Conservation (phyloP, 2,797 vertebrate species). For the Characodon lateralis region DNA sequence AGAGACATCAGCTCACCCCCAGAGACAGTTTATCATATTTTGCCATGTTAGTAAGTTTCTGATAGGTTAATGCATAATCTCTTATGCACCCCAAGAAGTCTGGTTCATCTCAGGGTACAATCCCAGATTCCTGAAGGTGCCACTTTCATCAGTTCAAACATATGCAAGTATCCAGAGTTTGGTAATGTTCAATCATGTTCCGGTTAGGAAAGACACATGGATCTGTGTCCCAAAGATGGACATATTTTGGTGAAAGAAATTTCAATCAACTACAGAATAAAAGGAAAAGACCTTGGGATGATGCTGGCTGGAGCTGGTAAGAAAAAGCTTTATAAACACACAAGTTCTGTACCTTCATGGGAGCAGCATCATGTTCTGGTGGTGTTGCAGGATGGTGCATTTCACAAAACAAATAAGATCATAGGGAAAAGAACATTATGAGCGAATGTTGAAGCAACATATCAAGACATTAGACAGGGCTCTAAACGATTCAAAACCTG, state of each 20-base stretch:
- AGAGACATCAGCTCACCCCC: conserved; percentile 59
- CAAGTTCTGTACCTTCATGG: too few species aligned
- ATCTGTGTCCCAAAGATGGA: neutral
- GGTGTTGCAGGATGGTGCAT: neutral
- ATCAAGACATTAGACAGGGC: neutral
- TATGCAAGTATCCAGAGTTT: too few species aligned
- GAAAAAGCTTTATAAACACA: too few species aligned
- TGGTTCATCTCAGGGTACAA: neutral
- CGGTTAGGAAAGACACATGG: neutral
- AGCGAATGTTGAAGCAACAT: neutral
- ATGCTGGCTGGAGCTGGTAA: too few species aligned
- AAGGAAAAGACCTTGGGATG: neutral
- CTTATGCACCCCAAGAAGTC: neutral
- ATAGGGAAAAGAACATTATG: neutral
- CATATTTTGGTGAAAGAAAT: neutral
- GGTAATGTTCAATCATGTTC: neutral
- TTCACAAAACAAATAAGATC: neutral
- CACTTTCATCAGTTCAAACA: neutral
- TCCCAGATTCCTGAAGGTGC: too few species aligned
- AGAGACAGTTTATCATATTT: conserved; percentile 45
- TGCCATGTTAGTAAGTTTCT: conserved; percentile 24
- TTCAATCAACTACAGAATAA: neutral
- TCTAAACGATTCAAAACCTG: too few species aligned
- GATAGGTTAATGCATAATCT: neutral
- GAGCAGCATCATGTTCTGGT: too few species aligned